A percentile compares a stretch with the other conserved stretches of the same genome.
These are phyloP conservation scores for Pogonus chalceus DNA, from an alignment of 1,140 invertebrate species.

Conservation along the genomic window DNA sequence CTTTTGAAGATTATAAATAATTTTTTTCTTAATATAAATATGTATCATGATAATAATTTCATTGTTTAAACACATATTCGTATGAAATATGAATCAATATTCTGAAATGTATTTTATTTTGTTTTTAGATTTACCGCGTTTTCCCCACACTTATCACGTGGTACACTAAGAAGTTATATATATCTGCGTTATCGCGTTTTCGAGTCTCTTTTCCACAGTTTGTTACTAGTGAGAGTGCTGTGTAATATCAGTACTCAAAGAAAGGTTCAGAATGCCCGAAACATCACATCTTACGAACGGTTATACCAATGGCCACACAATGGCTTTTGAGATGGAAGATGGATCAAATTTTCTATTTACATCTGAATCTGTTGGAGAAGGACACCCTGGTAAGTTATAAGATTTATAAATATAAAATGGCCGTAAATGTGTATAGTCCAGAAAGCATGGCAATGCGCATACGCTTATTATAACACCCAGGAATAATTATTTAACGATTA, in stretches of 20 bases:
- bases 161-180: conserved; percentile 17
- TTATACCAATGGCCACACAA: conserved; percentile 58
- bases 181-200: neutral
- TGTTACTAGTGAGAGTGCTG: conserved; percentile 10
- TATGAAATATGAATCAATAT: too few species aligned
- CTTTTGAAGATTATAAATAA: too few species aligned
- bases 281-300: conserved; percentile 63
- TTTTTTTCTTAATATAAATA: too few species aligned
- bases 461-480: neutral
- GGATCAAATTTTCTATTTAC: conserved; percentile 92
- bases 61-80: too few species aligned
- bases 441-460: neutral
- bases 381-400: conserved; percentile 78
- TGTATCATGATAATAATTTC: too few species aligned
- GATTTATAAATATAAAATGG: neutral
- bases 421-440: neutral
- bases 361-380: conserved; percentile 97
- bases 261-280: conserved; percentile 51
- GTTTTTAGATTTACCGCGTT: neutral
- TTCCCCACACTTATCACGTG: conserved; percentile 15
- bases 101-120: too few species aligned
- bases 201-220: conserved; percentile 23
- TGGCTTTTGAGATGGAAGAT: conserved; percentile 64
- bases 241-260: conserved; percentile 11
- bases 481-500: too few species aligned